Evolutionary conservation across 1,140 invertebrate species (phyloP), one percentile per base, ranked within the genome.

Genomic region (Teleogryllus occipitalis): DNA sequence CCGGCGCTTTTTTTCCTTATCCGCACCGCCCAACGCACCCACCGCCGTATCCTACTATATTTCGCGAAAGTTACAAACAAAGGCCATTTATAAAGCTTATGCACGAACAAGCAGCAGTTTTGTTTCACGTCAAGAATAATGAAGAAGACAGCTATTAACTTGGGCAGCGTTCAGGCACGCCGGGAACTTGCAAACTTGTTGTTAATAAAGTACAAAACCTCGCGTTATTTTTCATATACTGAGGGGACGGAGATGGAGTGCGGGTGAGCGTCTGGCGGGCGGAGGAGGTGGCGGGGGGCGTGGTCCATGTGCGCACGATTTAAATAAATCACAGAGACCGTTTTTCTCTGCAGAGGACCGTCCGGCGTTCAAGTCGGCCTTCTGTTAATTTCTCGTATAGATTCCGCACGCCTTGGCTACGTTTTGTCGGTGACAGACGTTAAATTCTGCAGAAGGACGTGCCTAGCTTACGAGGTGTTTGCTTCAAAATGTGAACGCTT

Each of bases 81-180:
- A 65, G 54, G 54, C 54, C 54, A 65, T 65, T 65, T 65, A 65
- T 65, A 65, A 65, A 65, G 54, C 54, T 65, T 65, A 65, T 65
- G 54, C 10, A 65, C 54, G 27, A 65, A 65, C 54, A 65, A 18
- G 54, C 54, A 65, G 18, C 54, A 10, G 54, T 65, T 65, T 65
- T 65, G 54, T 65, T 65, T 10, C 54, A 39, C 54, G 54, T 65
- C 54, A 65, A 65, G 54, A 65, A 65, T 65, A 65, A 65, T 65
- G 54, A 65, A 65, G 54, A 65, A 65, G 54, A 65, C 54, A 65
- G 54, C 54, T 65, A 65, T 65, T 65, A 65, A 65, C 54, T 65
- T 65, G 54, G 54, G 54, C 54, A 18, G 54, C 54, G 54, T 10
- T 39, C 54, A 14, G 54, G 54, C 54, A 14, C 54, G 54, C 18